Conservation (phyloP, 2,797 vertebrate genomes). For the Ctenochaetus hawaiiensis region DNA sequence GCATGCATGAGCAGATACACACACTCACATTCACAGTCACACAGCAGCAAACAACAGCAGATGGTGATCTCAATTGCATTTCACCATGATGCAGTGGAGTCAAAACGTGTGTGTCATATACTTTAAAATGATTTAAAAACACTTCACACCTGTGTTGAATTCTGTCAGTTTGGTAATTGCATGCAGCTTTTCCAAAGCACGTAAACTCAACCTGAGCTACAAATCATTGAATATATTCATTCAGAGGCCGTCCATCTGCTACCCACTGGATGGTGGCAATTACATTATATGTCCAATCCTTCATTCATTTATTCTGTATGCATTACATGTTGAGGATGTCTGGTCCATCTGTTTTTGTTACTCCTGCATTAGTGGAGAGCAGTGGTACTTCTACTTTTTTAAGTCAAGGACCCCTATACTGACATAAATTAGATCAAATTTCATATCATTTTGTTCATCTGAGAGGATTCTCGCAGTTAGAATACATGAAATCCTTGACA, state of each 20-base stretch:
- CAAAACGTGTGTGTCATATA: slow-evolving; percentile 50
- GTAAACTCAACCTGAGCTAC: slow-evolving; percentile 30
- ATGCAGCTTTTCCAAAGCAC: slow-evolving; percentile 46
- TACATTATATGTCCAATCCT: slow-evolving; percentile 22
- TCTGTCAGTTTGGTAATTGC: slow-evolving; percentile 60
- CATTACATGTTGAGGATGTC: background rate
- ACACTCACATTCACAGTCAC: no score
- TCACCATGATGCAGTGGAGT: slow-evolving; percentile 48
- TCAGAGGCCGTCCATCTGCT: slow-evolving; percentile 65
- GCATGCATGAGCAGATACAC: slow-evolving; percentile 1
- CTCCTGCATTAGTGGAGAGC: slow-evolving; percentile 13
- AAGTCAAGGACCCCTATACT: no score
- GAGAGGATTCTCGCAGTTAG: no score
- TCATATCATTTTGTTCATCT: no score
- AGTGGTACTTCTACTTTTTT: no score
- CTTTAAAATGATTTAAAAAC: slow-evolving; percentile 60
- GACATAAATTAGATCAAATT: no score
- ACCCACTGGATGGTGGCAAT: slow-evolving; percentile 28
- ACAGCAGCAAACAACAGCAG: slow-evolving; percentile 55
- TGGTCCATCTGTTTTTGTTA: slow-evolving; percentile 4
- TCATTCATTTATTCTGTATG: slow-evolving; percentile 9
- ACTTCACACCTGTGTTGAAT: slow-evolving; percentile 65
- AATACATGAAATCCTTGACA: no score
- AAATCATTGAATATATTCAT: slow-evolving; percentile 51
- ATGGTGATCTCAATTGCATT: slow-evolving; percentile 62